Conservation (phyloP, 2,797 vertebrate genomes). For the Tenualosa ilisha region DNA sequence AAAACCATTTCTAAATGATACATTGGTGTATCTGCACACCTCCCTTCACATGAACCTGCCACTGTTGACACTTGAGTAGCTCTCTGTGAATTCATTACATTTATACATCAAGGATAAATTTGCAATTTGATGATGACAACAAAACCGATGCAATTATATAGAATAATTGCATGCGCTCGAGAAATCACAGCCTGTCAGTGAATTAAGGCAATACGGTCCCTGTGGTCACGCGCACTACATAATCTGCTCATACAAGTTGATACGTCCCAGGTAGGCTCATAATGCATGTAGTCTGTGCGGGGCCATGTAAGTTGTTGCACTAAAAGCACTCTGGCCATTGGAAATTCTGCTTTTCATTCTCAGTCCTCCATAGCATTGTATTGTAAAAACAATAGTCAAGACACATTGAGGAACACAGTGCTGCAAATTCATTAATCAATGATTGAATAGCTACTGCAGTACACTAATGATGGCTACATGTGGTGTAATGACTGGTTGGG, state of each 20-base stretch:
- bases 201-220: neutral
- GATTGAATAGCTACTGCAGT: neutral
- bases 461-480: neutral
- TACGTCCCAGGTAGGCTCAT: neutral
- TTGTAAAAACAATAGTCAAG: neutral
- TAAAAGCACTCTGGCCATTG: neutral
- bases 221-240: neutral
- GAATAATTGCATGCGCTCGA: neutral
- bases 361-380: neutral
- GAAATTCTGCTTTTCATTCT: neutral
- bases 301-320: neutral
- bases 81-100: neutral
- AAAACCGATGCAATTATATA: neutral
- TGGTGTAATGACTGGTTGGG: neutral
- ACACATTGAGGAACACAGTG: neutral
- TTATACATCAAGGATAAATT: neutral
- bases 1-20: neutral
- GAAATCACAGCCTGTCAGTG: neutral
- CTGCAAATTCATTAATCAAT: neutral
- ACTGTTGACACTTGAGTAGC: neutral
- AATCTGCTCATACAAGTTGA: neutral
- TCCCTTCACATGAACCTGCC: neutral
- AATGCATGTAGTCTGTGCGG: neutral
- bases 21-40: neutral
- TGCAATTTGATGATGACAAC: neutral